Percentiles rank a stretch among this genome's conserved stretches.
Evolutionary conservation across 2,113 vertebrate species (phyloP).

Genomic region (Brachirus orientalis): DNA sequence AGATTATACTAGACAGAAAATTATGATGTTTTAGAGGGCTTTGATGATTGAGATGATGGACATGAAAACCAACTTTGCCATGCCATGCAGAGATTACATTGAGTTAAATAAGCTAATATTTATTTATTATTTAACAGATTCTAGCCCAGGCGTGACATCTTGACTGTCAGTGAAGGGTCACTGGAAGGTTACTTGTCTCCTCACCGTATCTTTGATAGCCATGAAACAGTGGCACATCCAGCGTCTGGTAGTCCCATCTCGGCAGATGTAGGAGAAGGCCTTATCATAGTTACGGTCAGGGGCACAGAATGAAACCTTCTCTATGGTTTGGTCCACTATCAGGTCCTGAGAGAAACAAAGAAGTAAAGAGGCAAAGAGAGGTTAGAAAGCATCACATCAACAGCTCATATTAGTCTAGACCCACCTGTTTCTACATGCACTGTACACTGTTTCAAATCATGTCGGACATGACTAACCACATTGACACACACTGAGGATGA

Average conservation of each 20-base stretch:
- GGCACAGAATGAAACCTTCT: slow-evolving; percentile 94
- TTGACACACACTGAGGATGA: background rate
- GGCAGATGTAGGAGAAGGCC: slow-evolving; percentile 94
- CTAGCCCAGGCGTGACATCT: too few species aligned
- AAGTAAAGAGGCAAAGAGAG: background rate
- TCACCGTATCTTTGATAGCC: slow-evolving; percentile 93
- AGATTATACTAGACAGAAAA: too few species aligned
- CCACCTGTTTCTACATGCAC: slow-evolving; percentile 6
- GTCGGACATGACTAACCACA: background rate
- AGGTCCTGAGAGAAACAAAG: slow-evolving; percentile 82
- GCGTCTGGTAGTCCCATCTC: slow-evolving; percentile 90
- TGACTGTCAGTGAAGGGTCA: too few species aligned
- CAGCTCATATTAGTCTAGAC: too few species aligned
- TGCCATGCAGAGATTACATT: too few species aligned
- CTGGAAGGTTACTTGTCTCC: too few species aligned
- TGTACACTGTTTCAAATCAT: slow-evolving; percentile 6
- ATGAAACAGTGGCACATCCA: slow-evolving; percentile 97
- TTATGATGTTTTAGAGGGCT: too few species aligned
- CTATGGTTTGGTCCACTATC: slow-evolving; percentile 94
- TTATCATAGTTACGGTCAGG: slow-evolving; percentile 95
- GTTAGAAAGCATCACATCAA: slow-evolving; percentile 7
- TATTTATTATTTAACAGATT: too few species aligned
- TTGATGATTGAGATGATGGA: too few species aligned
- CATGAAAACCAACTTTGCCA: too few species aligned
- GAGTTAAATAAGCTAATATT: too few species aligned